These are phyloP conservation scores for Sapayoa aenigma DNA, from an alignment of 2,113 vertebrate species.

Conservation along the genomic window DNA sequence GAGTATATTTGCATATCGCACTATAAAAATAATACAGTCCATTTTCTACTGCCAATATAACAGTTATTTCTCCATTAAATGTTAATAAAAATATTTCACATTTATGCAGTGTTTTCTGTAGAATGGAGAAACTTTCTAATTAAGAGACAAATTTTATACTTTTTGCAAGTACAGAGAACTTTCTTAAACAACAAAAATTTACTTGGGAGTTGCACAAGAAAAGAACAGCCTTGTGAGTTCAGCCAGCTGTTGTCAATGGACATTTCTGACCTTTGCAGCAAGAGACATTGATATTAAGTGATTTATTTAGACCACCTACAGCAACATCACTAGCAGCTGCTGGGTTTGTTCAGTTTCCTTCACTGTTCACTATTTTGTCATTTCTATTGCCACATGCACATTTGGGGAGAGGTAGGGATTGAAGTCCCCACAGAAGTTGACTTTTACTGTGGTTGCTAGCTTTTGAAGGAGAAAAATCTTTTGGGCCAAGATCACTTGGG, in stretches of 20 bases:
- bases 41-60: slow-evolving; percentile 38
- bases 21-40: slow-evolving; percentile 27
- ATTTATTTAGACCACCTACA: neutral
- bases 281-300: neutral
- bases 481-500: neutral
- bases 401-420: neutral
- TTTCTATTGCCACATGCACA: neutral
- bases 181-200: neutral
- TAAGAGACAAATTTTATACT: neutral
- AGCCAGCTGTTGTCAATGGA: neutral
- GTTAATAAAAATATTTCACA: slow-evolving; percentile 34
- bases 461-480: neutral
- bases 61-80: slow-evolving; percentile 1
- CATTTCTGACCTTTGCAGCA: neutral
- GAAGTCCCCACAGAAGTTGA: neutral
- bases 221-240: neutral
- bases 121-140: neutral
- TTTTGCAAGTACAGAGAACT: neutral
- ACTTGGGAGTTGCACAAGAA: neutral
- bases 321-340: neutral
- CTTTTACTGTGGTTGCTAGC: neutral
- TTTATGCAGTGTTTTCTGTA: neutral
- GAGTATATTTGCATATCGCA: slow-evolving; percentile 25
- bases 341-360: neutral
- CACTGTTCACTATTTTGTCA: neutral